Evolutionary conservation across 2,888 invertebrate genomes (phyloP), one percentile per base, ranked within the genome.

Genomic region (Parasteatoda lunata): DNA sequence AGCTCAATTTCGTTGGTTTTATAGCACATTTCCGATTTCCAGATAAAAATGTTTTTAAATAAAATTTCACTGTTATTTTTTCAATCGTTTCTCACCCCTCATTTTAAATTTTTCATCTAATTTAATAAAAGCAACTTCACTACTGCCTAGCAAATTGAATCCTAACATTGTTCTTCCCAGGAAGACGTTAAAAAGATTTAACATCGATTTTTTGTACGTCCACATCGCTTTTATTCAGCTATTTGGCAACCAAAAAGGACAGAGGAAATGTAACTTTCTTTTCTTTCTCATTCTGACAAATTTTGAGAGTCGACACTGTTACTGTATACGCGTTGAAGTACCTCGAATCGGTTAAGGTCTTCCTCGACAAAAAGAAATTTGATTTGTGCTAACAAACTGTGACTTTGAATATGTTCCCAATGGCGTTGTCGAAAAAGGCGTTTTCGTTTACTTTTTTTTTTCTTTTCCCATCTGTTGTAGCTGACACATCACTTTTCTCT

Each of bases 321-420:
- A n/a, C 59, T 59, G n/a, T n/a, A 59, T 59, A n/a, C 59, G 9
- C n/a, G 59, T 59, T 59, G 59, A 5, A 59, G 59, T 59, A 59
- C 59, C 9, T n/a, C n/a, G 11, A n/a, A 59, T 59, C n/a, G 59
- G n/a, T 59, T 13, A 59, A 59, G 8, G 59, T 0, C 59, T 59
- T 59, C 59, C n/a, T 59, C 59, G n/a, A n/a, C 59, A 9, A n/a
- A n/a, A 59, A 13, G 59, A n/a, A 59, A 59, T 59, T 59, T 59
- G 59, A 65, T 76, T 45, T 76, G 48, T n/a, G 15, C 65, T 65
- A 76, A 76, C 75, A 76, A 76, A 76, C 75, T 30, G 65, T 76
- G 64, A 76, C 64, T 65, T 47, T 76, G 64, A 59, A 64, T n/a
- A 76, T 76, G 59, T 59, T 59, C 59, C 30, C 59, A 59, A 59